These are phyloP conservation scores for Agonopterix subpropinquella DNA, from an alignment of 2,888 invertebrate species.

Conservation along the genomic window DNA sequence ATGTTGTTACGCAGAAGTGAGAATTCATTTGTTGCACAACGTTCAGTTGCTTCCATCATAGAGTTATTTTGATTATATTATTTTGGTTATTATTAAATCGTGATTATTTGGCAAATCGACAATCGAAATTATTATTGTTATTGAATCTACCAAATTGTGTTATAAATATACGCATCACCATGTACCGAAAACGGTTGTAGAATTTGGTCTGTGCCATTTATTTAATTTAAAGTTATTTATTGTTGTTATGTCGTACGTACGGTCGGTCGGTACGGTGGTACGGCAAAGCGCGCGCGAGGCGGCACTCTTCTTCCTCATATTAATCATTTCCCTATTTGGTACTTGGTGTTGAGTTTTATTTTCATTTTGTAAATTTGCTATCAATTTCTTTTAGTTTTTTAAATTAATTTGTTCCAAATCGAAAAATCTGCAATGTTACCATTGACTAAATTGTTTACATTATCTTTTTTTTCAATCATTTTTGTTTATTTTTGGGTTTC, in stretches of 20 bases:
- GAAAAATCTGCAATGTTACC: constrained; percentile 50
- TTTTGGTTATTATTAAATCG: constrained; percentile 41
- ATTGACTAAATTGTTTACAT: constrained; percentile 35
- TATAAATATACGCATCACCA: constrained; percentile 48
- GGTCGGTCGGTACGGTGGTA: too few species aligned
- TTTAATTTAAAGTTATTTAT: constrained; percentile 67
- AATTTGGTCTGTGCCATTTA: constrained; percentile 72
- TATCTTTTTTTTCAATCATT: constrained; percentile 24
- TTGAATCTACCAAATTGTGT: constrained; percentile 47
- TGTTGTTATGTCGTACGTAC: constrained; percentile 32
- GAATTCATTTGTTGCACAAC: constrained; percentile 49
- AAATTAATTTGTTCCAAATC: constrained; percentile 39
- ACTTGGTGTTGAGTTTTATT: constrained; percentile 65
- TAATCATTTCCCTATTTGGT: constrained; percentile 61
- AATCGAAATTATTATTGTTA: constrained; percentile 50
- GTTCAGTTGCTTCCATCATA: constrained; percentile 68
- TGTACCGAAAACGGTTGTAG: constrained; percentile 55
- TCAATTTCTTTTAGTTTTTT: constrained; percentile 42
- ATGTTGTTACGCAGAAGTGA: constrained; percentile 59
- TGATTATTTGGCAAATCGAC: constrained; percentile 52
- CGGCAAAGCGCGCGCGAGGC: constrained; percentile 17
- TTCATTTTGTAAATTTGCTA: constrained; percentile 42
- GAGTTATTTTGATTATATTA: constrained; percentile 52
- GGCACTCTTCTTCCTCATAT: constrained; percentile 45
- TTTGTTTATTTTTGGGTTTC: constrained; percentile 9